Evolutionary conservation across 2,888 invertebrate species (phyloP), one percentile per base, ranked within the genome.

Genomic region (Leptinotarsa tumamoca): DNA sequence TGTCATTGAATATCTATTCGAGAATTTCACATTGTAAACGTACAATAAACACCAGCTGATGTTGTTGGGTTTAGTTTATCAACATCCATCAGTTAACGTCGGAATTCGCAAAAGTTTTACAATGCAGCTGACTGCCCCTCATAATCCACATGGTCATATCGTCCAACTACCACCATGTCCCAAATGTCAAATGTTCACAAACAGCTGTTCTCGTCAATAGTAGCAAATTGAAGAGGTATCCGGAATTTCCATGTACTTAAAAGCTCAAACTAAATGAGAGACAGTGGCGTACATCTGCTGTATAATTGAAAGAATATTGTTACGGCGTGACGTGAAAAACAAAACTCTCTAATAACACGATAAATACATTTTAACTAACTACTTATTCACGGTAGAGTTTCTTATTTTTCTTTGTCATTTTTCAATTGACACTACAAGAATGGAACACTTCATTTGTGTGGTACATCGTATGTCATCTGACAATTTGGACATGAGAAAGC

Each of bases 101-200:
- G n/a, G 63, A 17, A 33, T 63, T 63, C 43, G 63, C 63, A 43
- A 63, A 63, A 63, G 27, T 3, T n/a, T 43, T 33, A 63, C 4
- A 33, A 43, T 33, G 58, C 63, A 63, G 63, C 63, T 63, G 63
- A 63, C 63, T 43, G 63, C n/a, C 63, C 63, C 43, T 43, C 63
- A 63, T 43, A 33, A 63, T 33, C 63, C 27, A 43, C 0, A 63
- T 18, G 43, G n/a, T 10, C 63, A 43, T 63, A 63, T 63, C 33
- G 63, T 63, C 33, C 27, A n/a, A 63, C 63, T 63, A 63, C 63
- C 33, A 63, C n/a, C 15, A 63, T 63, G 15, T 63, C 43, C 7
- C 63, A 63, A 43, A 63, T n/a, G 43, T 43, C 63, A 63, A 63
- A 63, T 63, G 63, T 63, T 43, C 33, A 13, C 43, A 7, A 63